Evolutionary conservation across 2,797 vertebrate species (phyloP).

Genomic region (Botia kubotai): DNA sequence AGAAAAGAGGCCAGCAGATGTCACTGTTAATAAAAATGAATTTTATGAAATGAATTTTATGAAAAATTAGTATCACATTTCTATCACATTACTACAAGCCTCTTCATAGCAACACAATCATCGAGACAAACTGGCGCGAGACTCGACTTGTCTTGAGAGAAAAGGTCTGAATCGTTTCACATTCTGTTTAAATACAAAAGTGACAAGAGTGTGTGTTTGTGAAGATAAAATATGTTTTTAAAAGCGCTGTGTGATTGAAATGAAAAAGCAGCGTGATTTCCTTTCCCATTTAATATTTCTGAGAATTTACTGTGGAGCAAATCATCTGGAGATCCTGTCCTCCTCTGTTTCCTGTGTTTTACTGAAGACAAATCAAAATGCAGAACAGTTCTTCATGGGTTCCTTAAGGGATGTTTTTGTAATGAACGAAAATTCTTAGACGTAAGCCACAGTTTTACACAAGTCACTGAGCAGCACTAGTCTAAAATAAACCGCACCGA

Average conservation of each 20-base stretch:
- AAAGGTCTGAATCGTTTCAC: slow-evolving; percentile 14
- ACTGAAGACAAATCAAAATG: slow-evolving; percentile 1
- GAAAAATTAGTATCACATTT: too few relatives aligned
- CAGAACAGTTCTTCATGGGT: slow-evolving; percentile 23
- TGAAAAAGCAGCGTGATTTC: not conserved
- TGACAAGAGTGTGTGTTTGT: not conserved
- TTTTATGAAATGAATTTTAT: too few relatives aligned
- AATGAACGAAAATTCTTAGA: slow-evolving; percentile 41
- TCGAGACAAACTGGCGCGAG: not conserved
- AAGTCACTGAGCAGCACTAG: not conserved
- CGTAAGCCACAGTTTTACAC: not conserved
- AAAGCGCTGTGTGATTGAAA: slow-evolving; percentile 8
- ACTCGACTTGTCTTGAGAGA: not conserved
- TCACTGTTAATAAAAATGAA: slow-evolving; percentile 21
- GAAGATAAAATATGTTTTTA: not conserved
- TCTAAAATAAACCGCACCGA: not conserved
- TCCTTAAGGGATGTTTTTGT: slow-evolving; percentile 39
- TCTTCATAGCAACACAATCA: not conserved
- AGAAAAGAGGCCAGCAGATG: slow-evolving; percentile 17
- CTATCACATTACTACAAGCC: not conserved
- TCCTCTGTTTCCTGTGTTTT: slow-evolving; percentile 31
- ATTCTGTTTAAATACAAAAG: not conserved
- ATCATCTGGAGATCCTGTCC: slow-evolving; percentile 18
- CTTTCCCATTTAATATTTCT: slow-evolving; percentile 10
- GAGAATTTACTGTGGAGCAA: slow-evolving; percentile 32